Percentiles rank a stretch among this genome's conserved stretches.
phyloP scores from a whole-genome alignment of 2,888 invertebrate genomes.

The Leucophenga maculata region DNA sequence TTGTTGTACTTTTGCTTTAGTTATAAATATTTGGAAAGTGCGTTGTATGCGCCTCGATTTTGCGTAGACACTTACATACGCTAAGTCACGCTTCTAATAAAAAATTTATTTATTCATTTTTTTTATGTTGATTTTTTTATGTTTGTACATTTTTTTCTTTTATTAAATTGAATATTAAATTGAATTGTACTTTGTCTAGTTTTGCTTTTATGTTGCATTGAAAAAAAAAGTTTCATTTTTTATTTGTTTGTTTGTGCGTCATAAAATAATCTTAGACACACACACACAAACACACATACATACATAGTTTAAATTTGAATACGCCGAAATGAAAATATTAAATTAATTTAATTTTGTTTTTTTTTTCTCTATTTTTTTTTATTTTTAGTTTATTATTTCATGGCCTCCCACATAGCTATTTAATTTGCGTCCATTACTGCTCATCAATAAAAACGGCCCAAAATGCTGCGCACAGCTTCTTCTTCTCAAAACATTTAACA shows the following conservation, averaged over 20 bases:
- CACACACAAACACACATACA: no score
- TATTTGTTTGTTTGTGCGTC: neutral
- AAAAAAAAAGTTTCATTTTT: neutral
- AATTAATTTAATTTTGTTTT: neutral
- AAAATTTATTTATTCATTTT: conserved; percentile 1
- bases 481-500: neutral
- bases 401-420: conserved; percentile 9
- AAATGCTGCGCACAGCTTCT: conserved; percentile 36
- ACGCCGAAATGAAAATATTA: no score
- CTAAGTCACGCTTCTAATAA: conserved; percentile 2
- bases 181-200: conserved; percentile 2
- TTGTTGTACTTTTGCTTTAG: neutral
- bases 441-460: conserved; percentile 31
- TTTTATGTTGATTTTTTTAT: conserved; percentile 42
- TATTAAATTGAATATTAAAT: neutral
- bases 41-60: neutral
- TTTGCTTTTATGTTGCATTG: neutral
- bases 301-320: neutral
- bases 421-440: conserved; percentile 36
- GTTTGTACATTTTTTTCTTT: conserved; percentile 47
- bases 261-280: neutral
- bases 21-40: no score
- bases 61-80: neutral
- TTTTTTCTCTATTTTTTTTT: no score
- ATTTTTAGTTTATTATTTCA: no score